phyloP scores from a whole-genome alignment of 2,113 vertebrate genomes.

The Neotragus moschatus region DNA sequence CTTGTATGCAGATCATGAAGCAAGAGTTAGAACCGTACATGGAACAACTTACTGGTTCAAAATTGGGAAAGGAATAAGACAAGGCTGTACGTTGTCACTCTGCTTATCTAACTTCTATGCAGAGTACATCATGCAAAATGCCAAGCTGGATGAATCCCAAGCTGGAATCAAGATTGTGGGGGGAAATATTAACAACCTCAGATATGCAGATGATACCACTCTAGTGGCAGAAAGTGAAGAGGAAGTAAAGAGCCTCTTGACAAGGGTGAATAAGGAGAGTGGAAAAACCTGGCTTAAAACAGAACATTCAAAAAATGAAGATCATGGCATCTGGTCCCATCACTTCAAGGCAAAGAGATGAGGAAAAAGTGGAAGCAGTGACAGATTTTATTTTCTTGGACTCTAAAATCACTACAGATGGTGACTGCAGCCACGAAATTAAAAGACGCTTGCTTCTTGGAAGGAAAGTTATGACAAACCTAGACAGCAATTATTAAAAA shows the following conservation, averaged over 20 bases:
- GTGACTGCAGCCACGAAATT: background rate
- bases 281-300: background rate
- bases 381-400: background rate
- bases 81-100: background rate
- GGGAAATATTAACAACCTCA: background rate
- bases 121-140: background rate
- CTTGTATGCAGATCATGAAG: background rate
- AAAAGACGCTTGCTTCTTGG: background rate
- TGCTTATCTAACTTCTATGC: background rate
- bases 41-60: background rate
- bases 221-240: background rate
- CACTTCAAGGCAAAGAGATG: background rate
- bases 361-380: background rate
- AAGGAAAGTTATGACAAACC: background rate
- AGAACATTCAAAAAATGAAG: background rate
- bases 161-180: background rate
- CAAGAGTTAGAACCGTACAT: background rate
- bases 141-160: background rate
- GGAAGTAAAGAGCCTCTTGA: background rate
- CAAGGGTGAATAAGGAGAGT: background rate
- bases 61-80: background rate
- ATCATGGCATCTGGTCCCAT: background rate
- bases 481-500: background rate
- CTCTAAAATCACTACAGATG: background rate
- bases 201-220: background rate